A percentile compares a stretch with the other conserved stretches of the same genome.
Conservation (phyloP, 2,888 invertebrate genomes). For the Agrotis puta region DNA sequence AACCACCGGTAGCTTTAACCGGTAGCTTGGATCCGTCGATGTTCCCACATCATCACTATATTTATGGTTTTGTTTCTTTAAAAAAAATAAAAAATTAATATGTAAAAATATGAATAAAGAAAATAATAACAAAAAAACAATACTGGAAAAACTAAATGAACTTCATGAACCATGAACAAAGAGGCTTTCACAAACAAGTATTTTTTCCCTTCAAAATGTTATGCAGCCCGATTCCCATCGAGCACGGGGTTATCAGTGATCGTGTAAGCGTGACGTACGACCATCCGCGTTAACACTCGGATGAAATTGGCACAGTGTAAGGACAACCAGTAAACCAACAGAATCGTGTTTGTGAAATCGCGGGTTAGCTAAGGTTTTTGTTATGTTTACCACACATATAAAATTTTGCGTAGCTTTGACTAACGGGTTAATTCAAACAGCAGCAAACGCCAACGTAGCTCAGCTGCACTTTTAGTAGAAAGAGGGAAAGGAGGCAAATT, state of each 20-base stretch:
- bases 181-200: neutral
- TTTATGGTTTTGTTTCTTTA: too few relatives aligned
- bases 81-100: too few relatives aligned
- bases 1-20: too few relatives aligned
- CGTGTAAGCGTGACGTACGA: slow-evolving; percentile 69
- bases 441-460: too few relatives aligned
- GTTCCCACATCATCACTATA: too few relatives aligned
- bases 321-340: neutral
- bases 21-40: too few relatives aligned
- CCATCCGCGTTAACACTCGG: slow-evolving; percentile 64
- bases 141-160: neutral
- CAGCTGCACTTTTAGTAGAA: too few relatives aligned
- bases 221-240: slow-evolving; percentile 19
- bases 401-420: too few relatives aligned
- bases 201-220: slow-evolving; percentile 18
- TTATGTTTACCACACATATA: neutral
- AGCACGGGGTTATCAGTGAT: slow-evolving; percentile 58
- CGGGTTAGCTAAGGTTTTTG: neutral
- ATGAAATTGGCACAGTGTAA: slow-evolving; percentile 67
- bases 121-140: too few relatives aligned
- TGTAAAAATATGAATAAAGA: too few relatives aligned
- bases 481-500: too few relatives aligned
- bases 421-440: too few relatives aligned
- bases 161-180: neutral
- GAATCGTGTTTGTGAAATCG: neutral